These are phyloP conservation scores for Microplitis demolitor DNA, from an alignment of 1,140 invertebrate genomes.

Conservation along the genomic window DNA sequence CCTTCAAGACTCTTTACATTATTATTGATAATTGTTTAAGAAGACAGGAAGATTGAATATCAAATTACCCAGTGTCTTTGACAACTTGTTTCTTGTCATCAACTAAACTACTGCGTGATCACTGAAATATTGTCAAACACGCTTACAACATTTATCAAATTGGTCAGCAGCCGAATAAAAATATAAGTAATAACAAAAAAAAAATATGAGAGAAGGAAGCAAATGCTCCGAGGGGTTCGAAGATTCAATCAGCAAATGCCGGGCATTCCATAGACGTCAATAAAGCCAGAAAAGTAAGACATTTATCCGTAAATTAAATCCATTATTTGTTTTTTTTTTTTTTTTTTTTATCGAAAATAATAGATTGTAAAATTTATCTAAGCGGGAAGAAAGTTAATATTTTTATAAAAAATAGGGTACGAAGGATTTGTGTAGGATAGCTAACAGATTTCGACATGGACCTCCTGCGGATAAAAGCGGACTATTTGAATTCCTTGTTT, in stretches of 20 bases:
- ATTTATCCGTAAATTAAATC: slow-evolving; percentile 47
- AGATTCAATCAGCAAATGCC: slow-evolving; percentile 59
- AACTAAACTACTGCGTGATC: slow-evolving; percentile 29
- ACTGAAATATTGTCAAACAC: slow-evolving; percentile 56
- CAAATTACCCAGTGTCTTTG: slow-evolving; percentile 15
- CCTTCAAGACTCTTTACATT: slow-evolving; percentile 21
- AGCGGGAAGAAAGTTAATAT: no score
- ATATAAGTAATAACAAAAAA: neutral
- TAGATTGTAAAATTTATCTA: no score
- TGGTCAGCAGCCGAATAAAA: slow-evolving; percentile 3
- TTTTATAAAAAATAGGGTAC: no score
- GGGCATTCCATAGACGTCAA: slow-evolving; percentile 53
- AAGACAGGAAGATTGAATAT: slow-evolving; percentile 21
- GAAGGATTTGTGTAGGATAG: neutral
- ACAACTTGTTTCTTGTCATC: slow-evolving; percentile 1
- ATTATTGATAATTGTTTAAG: slow-evolving; percentile 38
- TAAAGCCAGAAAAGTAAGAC: slow-evolving; percentile 52
- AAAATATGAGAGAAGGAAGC: slow-evolving; percentile 22
- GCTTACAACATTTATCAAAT: slow-evolving; percentile 59
- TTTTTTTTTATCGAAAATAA: neutral
- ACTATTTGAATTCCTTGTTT: slow-evolving; percentile 13
- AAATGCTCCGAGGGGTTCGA: slow-evolving; percentile 17
- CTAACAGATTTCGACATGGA: neutral
- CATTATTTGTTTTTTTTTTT: neutral
- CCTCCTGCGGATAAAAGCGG: neutral